Conservation (phyloP, 2,888 invertebrate species). For the Limnephilus rhombicus region DNA sequence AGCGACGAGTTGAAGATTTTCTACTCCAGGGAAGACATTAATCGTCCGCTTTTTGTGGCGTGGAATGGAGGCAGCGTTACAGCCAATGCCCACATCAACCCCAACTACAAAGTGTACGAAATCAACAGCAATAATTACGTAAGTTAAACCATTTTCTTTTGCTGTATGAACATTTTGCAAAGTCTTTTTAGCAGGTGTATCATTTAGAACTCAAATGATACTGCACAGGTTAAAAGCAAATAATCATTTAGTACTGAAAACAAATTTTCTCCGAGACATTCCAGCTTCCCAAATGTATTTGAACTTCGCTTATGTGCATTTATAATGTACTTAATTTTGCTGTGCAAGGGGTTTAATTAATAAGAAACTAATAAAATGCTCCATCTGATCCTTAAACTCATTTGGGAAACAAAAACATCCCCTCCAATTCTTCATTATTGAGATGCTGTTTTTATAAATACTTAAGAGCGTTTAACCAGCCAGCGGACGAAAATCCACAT, state of each 20-base stretch:
- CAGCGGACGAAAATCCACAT: too few species aligned
- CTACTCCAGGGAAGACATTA: slow-evolving; percentile 78
- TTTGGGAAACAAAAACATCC: not conserved
- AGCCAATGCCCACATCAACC: slow-evolving; percentile 84
- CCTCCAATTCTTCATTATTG: not conserved
- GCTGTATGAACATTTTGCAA: not conserved
- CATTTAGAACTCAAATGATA: not conserved
- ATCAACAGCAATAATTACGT: slow-evolving; percentile 80
- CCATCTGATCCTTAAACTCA: not conserved
- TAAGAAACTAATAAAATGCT: not conserved
- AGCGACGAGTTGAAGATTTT: slow-evolving; percentile 85
- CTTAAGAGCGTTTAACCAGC: too few species aligned
- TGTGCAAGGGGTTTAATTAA: not conserved
- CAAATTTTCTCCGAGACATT: not conserved
- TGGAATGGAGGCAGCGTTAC: slow-evolving; percentile 92
- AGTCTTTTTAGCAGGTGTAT: not conserved
- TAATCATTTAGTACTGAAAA: too few species aligned
- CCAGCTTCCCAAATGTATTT: not conserved
- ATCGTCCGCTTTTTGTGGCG: slow-evolving; percentile 81
- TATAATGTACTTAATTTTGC: not conserved
- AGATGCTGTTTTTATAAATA: not conserved
- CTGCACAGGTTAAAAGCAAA: not conserved
- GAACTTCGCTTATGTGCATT: not conserved
- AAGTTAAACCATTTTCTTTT: slow-evolving; percentile 69
- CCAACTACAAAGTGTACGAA: slow-evolving; percentile 88